phyloP scores from a whole-genome alignment of 2,888 invertebrate genomes.

The Mythimna vitellina region DNA sequence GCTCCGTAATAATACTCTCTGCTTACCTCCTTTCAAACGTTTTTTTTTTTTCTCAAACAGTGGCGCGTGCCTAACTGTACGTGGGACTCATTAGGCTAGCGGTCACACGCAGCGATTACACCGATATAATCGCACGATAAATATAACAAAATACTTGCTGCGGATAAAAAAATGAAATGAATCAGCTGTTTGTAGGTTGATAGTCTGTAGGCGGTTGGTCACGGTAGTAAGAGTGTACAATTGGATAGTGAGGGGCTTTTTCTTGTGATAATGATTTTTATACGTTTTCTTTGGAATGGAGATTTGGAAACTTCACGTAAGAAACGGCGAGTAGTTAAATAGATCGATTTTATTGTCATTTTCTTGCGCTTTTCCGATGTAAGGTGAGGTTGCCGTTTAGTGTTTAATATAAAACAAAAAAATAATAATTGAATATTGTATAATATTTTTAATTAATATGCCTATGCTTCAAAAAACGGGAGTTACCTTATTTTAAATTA shows the following conservation, averaged over 20 bases:
- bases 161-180: conserved; percentile 54
- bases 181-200: conserved; percentile 48
- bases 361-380: too few relatives aligned
- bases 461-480: too few relatives aligned
- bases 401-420: too few relatives aligned
- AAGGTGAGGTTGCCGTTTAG: too few relatives aligned
- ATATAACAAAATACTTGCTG: conserved; percentile 48
- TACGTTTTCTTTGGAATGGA: too few relatives aligned
- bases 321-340: background rate
- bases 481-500: too few relatives aligned
- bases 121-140: conserved; percentile 53
- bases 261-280: background rate
- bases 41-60: conserved; percentile 44
- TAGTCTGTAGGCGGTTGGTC: conserved; percentile 4
- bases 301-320: background rate
- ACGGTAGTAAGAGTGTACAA: conserved; percentile 24
- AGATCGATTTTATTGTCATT: too few relatives aligned
- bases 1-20: background rate
- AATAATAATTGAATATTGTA: too few relatives aligned
- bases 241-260: background rate
- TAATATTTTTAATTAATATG: too few relatives aligned
- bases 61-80: conserved; percentile 73
- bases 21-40: background rate
- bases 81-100: conserved; percentile 75
- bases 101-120: conserved; percentile 59